Percentiles rank a stretch among this genome's conserved stretches.
phyloP scores from a whole-genome alignment of 2,113 vertebrate genomes.

The Halcyon malimbica region DNA sequence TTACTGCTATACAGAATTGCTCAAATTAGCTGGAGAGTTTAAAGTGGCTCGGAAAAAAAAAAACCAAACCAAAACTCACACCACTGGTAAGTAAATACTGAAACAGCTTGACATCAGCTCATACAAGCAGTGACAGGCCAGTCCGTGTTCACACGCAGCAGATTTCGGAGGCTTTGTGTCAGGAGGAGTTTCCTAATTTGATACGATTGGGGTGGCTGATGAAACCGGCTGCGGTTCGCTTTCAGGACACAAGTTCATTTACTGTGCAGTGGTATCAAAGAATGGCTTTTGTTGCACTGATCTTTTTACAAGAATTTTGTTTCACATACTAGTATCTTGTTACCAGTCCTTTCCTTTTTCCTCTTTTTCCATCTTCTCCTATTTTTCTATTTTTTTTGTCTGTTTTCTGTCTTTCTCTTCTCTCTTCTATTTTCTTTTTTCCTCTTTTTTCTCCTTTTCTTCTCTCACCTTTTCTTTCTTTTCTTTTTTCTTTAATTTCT shows the following conservation, averaged over 20 bases:
- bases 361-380: background rate
- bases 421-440: background rate
- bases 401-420: background rate
- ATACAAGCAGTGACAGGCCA: conserved; percentile 68
- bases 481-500: conserved; percentile 18
- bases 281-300: conserved; percentile 94
- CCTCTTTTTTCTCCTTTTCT: conserved; percentile 23
- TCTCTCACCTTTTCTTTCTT: conserved; percentile 49
- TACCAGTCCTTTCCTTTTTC: conserved; percentile 67
- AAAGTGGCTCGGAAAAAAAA: conserved; percentile 34
- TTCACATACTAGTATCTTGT: conserved; percentile 73
- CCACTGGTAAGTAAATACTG: conserved; percentile 68
- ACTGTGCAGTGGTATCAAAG: conserved; percentile 96
- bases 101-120: conserved; percentile 72
- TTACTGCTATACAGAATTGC: conserved; percentile 62
- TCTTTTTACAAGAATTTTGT: conserved; percentile 75
- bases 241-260: conserved; percentile 71
- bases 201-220: conserved; percentile 55
- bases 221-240: conserved; percentile 41
- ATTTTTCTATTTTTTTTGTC: background rate
- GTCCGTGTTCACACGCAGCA: conserved; percentile 42
- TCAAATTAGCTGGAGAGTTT: conserved; percentile 61
- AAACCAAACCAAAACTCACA: conserved; percentile 28
- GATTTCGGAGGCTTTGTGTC: conserved; percentile 68
- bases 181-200: conserved; percentile 64